Conservation (phyloP, 2,797 vertebrate species). For the Lepidocolaptes lacrymiger region DNA sequence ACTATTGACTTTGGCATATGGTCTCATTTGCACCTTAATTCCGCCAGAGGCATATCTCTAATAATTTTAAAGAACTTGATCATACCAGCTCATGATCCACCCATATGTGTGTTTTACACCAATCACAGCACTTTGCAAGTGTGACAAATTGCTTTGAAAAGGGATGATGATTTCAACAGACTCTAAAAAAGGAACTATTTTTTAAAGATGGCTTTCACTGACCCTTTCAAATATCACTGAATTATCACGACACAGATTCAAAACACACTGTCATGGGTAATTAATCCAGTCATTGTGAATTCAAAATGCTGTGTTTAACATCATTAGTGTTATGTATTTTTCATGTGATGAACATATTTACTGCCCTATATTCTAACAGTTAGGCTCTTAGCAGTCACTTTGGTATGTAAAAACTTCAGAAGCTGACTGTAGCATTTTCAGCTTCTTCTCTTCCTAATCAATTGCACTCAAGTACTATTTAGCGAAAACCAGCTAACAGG, state of each 20-base stretch:
- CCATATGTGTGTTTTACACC: background rate
- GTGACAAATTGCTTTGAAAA: slow-evolving; percentile 2
- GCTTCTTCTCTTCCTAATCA: background rate
- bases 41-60: background rate
- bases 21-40: background rate
- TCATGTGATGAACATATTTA: background rate
- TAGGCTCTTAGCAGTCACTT: background rate
- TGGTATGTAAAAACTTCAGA: background rate
- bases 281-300: background rate
- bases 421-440: background rate
- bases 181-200: background rate
- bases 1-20: background rate
- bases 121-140: background rate
- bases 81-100: background rate
- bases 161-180: background rate
- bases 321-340: slow-evolving; percentile 5
- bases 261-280: background rate
- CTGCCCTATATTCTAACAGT: background rate
- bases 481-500: background rate
- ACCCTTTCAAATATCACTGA: background rate
- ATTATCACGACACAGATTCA: background rate
- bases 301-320: slow-evolving; percentile 20
- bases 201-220: background rate
- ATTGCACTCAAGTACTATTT: background rate
- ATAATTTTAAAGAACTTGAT: background rate